phyloP scores from a whole-genome alignment of 2,797 vertebrate genomes.

The Acestrorhynchus altus region DNA sequence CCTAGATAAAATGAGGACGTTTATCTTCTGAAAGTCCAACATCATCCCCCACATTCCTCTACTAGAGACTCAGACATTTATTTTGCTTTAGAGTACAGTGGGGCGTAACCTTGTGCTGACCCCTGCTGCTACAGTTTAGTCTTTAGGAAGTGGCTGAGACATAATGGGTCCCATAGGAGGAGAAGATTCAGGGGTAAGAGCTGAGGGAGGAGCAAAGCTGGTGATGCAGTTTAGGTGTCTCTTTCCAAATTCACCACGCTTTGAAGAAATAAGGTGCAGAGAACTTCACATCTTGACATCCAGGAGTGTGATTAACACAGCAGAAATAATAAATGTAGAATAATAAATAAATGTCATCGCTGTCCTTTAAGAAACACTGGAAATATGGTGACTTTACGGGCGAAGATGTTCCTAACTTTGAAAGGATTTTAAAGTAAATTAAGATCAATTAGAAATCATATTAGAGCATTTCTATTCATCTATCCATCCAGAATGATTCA shows the following conservation, averaged over 20 bases:
- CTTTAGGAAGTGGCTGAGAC: neutral
- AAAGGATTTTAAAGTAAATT: no score
- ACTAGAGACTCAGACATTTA: neutral
- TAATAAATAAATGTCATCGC: no score
- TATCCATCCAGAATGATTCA: no score
- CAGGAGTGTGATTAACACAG: no score
- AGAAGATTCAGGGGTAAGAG: slow-evolving; percentile 20
- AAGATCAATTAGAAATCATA: no score
- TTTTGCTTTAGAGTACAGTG: neutral
- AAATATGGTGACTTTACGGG: no score
- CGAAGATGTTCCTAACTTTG: no score
- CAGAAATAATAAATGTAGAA: no score
- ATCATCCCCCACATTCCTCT: neutral
- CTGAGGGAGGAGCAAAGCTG: slow-evolving; percentile 3
- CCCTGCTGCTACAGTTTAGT: neutral
- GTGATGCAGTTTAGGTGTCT: neutral
- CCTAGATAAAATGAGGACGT: neutral
- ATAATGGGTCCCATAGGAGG: neutral
- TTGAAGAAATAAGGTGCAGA: no score
- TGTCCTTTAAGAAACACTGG: no score
- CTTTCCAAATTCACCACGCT: neutral
- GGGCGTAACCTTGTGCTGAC: neutral
- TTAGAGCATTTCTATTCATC: no score
- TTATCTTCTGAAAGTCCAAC: neutral
- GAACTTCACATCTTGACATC: no score